Base-by-base conservation (phyloP, 2,113 vertebrate genomes). In the Benitochromis conjunctus region DNA sequence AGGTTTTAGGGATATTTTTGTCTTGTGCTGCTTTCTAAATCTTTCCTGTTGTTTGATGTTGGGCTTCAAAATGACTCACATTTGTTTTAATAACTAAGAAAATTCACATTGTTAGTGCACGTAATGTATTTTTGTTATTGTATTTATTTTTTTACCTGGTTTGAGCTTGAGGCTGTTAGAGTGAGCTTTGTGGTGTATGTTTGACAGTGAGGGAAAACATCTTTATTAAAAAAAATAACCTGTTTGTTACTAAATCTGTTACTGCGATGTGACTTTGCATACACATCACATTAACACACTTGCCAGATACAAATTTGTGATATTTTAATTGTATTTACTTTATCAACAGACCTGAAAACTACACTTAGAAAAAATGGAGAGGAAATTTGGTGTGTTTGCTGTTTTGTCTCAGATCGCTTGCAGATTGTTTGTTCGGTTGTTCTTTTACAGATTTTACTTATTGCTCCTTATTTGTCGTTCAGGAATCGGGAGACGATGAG, bases 401-500 rank as follows among this genome's bases (percentile, higher is more conserved):
- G 18, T 7, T 7, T 38, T 31, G 3, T 64, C 21, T 18, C 2
- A 4, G 14, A 48, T 51, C 48, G 31, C 26, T 48, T 74, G 41
- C 26, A 51, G 43, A 2, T 29, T 9, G 9, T 53, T 24, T 58
- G 7, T 24, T 58, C 16, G 14, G 13, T 18, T 2, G 2, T 60
- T 5, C 71, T 76, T 57, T 7, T 21, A 2, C 14, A 66, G 48
- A 66, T 51, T 66, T 5, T 38, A 66, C 38, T 66, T 26, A 2
- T 21, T 81, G 9, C 8, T 7, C 10, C 16, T 13, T 82, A 7
- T 64, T 48, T 80, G 2, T 38, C 7, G 51, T 71, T 46, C 89
- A 99, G 98, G 98, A 99, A 91, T 98, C 98, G 0, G 98, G 98
- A 5, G 98, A 99, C 10, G 98, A 99, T 0, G 98, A 99, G 86